Evolutionary conservation across 2,888 invertebrate species (phyloP).

Genomic region (Temnothorax ravouxi): DNA sequence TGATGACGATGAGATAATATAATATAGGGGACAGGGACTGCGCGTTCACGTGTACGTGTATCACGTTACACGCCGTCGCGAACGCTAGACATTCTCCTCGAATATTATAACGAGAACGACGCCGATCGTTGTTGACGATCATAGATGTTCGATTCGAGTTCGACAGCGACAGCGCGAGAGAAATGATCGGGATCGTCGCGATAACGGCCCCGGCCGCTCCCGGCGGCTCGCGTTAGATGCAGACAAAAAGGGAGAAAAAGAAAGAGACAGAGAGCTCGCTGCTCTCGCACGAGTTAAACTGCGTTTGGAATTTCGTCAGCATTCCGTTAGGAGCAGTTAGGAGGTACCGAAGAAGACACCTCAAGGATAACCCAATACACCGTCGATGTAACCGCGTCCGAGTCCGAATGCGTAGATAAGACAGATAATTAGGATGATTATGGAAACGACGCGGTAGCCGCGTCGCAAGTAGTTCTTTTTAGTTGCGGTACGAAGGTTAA

Average conservation of each 20-base stretch:
- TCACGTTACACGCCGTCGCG: background rate
- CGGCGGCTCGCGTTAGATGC: background rate
- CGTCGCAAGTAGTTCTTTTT: background rate
- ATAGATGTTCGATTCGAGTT: background rate
- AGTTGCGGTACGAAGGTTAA: conserved; percentile 13
- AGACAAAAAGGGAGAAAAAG: background rate
- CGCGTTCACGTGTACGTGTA: background rate
- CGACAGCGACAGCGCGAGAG: too few relatives aligned
- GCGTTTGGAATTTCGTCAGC: background rate
- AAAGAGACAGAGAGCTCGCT: background rate
- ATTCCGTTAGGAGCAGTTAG: background rate
- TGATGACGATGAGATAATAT: too few relatives aligned
- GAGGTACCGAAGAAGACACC: background rate
- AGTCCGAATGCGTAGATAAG: conserved; percentile 4
- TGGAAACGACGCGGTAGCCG: background rate
- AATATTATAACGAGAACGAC: too few relatives aligned
- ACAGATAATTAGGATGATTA: background rate
- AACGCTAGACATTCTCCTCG: background rate
- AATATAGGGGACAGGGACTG: too few relatives aligned
- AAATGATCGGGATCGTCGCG: background rate
- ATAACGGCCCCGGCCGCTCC: background rate
- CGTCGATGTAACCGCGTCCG: too few relatives aligned
- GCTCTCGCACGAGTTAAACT: background rate
- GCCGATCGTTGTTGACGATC: background rate
- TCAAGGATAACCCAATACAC: background rate